These are phyloP conservation scores for Rhizomys pruinosus DNA, from an alignment of 2,113 vertebrate genomes.

Conservation along the genomic window DNA sequence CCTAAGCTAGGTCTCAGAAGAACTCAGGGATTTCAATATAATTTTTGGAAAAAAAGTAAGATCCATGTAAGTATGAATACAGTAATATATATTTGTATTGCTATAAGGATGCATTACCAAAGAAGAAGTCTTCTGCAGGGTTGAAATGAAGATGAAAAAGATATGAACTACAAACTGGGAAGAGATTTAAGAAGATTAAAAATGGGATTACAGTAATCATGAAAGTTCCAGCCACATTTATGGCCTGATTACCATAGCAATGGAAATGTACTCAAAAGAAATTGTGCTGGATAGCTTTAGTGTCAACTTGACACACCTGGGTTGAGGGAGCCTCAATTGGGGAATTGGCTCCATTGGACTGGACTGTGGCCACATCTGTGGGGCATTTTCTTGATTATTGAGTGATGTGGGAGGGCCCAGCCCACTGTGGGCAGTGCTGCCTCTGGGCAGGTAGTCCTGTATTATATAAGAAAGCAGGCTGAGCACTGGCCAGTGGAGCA, in stretches of 20 bases:
- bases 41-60: neutral
- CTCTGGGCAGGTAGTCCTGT: too few relatives aligned
- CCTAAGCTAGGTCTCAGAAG: neutral
- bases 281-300: too few relatives aligned
- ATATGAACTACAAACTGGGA: neutral
- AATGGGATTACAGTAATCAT: neutral
- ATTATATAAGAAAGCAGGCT: too few relatives aligned
- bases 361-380: too few relatives aligned
- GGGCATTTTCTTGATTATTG: too few relatives aligned
- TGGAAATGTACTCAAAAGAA: neutral
- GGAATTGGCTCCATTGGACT: too few relatives aligned
- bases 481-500: too few relatives aligned
- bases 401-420: too few relatives aligned
- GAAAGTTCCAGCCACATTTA: neutral
- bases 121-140: neutral
- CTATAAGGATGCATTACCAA: neutral
- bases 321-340: too few relatives aligned
- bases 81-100: neutral
- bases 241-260: neutral
- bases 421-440: too few relatives aligned
- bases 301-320: too few relatives aligned
- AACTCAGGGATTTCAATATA: neutral
- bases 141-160: neutral
- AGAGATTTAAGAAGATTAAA: neutral
- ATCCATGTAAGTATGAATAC: neutral